Conservation (phyloP, 2,888 invertebrate genomes). For the Thereva nobilitata region DNA sequence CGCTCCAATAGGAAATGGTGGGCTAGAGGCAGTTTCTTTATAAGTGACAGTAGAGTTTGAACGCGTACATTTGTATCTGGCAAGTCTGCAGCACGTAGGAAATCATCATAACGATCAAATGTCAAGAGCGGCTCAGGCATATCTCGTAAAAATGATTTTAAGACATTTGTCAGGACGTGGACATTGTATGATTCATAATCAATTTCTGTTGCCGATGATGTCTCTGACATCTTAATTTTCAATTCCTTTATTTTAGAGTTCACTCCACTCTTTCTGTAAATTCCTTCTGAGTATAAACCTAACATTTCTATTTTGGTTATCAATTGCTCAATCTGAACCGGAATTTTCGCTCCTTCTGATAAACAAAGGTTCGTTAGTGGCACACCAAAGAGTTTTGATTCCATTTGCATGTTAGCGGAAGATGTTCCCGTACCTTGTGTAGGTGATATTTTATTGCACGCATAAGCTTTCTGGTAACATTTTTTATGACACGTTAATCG, state of each 20-base stretch:
- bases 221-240: conserved; percentile 75
- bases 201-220: conserved; percentile 66
- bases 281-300: conserved; percentile 89
- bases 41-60: conserved; percentile 80
- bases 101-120: conserved; percentile 93
- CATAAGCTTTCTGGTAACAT: conserved; percentile 77
- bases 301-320: conserved; percentile 89
- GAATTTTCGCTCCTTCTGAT: conserved; percentile 73
- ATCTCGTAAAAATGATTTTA: conserved; percentile 88
- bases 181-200: conserved; percentile 81
- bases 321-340: conserved; percentile 84
- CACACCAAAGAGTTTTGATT: conserved; percentile 73
- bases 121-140: conserved; percentile 92
- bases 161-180: conserved; percentile 85
- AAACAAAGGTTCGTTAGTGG: conserved; percentile 74
- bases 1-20: conserved; percentile 92
- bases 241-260: conserved; percentile 81
- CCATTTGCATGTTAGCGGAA: conserved; percentile 43
- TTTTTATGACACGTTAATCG: conserved; percentile 93
- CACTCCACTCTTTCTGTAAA: conserved; percentile 90
- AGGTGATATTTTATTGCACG: conserved; percentile 76
- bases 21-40: conserved; percentile 85
- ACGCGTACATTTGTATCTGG: conserved; percentile 81
- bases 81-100: conserved; percentile 85
- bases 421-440: conserved; percentile 45